Evolutionary conservation across 2,113 vertebrate species (phyloP), one percentile per base, ranked within the genome.

Genomic region (Forbesichthys papilliferus): DNA sequence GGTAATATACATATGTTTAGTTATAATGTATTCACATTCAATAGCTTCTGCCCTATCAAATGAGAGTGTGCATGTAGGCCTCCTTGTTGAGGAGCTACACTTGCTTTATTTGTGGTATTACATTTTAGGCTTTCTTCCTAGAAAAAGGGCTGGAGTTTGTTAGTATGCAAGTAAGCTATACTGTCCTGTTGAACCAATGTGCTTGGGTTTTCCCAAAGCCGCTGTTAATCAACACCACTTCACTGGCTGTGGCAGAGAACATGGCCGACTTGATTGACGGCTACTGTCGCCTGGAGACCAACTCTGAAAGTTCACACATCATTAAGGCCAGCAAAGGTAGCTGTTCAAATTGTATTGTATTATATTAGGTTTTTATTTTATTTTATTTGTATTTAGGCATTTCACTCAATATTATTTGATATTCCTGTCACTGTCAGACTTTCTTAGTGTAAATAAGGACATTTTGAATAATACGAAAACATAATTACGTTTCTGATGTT

Each of bases 201-300:
- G 10, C 46, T 3, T 18, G 10, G 14, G 33, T 27, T 9, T 47
- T 68, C 0, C 27, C 59, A 20, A 63, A 95, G 96, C 92, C 95
- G 0, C 80, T 98, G 82, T 92, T 94, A 1, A 95, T 98, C 85
- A 95, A 92, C 85, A 95, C 93, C 0, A 74, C 88, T 0, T 96
- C 95, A 7, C 81, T 95, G 75, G 93, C 95, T 0, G 88, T 94
- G 48, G 95, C 95, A 0, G 96, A 98, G 87, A 99, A 98, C 90
- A 97, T 99, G 97, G 95, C 94, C 0, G 93, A 98, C 88, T 90
- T 99, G 73, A 96, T 99, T 1, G 97, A 99, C 0, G 97, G 96
- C 8, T 95, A 96, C 86, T 97, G 95, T 81, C 91, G 95, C 13
- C 83, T 98, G 56, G 88, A 94, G 48, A 88, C 88, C 0, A 72